Percentiles rank a stretch among this genome's conserved stretches.
Evolutionary conservation across 2,797 vertebrate genomes (phyloP).

Genomic region (Trichosurus vulpecula): DNA sequence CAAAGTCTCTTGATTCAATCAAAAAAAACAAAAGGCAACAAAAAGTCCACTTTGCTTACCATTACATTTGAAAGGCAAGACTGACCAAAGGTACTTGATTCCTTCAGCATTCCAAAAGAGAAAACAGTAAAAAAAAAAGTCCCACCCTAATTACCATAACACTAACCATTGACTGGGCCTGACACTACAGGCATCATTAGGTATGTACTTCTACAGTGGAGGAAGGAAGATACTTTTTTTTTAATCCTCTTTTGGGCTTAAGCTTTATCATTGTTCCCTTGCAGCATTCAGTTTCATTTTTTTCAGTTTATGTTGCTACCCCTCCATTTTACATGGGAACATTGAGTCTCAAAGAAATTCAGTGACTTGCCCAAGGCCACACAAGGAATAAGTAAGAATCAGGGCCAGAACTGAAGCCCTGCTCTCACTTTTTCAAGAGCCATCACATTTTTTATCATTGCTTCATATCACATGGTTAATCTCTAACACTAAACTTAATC

Average conservation of each 20-base stretch:
- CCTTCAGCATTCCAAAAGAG: no score
- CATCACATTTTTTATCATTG: background rate
- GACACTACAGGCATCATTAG: background rate
- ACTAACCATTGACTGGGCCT: background rate
- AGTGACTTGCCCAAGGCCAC: background rate
- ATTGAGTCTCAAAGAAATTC: background rate
- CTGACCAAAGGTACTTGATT: no score
- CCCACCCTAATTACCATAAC: no score
- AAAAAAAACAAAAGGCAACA: no score
- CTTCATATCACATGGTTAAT: background rate
- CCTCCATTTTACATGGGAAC: background rate
- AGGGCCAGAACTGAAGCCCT: background rate
- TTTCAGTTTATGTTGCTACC: background rate
- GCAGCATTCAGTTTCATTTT: background rate
- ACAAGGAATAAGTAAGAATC: background rate
- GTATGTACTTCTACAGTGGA: background rate
- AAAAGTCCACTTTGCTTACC: no score
- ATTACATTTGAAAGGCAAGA: no score
- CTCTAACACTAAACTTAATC: background rate
- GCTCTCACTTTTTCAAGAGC: background rate
- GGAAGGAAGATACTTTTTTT: background rate
- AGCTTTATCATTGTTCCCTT: background rate
- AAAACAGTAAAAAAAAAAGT: no score
- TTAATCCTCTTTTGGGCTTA: background rate
- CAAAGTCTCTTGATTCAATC: no score